Evolutionary conservation across 1,140 invertebrate genomes (phyloP).

Genomic region (Pseudomyrmex pallidus): DNA sequence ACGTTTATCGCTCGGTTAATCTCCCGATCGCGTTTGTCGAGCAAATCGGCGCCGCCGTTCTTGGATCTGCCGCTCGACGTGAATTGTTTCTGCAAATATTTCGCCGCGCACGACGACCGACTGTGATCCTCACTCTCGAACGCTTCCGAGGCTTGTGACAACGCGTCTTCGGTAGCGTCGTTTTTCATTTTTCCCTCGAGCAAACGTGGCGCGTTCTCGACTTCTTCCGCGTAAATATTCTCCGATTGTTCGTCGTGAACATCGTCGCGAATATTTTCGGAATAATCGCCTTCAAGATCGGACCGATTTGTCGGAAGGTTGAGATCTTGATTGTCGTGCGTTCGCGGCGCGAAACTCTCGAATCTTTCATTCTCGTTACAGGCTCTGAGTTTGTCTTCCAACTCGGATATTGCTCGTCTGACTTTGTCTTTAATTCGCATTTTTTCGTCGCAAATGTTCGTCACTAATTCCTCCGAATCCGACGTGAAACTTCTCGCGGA

Average conservation of each 20-base stretch:
- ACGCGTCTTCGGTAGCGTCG: not conserved
- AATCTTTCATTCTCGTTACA: not conserved
- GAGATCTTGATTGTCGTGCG: not conserved
- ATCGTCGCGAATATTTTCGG: not conserved
- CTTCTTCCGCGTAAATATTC: not conserved
- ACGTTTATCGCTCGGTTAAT: constrained; percentile 26
- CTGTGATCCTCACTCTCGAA: constrained; percentile 23
- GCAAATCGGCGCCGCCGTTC: not conserved
- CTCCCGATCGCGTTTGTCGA: constrained; percentile 26
- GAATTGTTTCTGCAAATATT: not conserved
- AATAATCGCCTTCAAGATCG: not conserved
- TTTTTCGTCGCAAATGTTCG: not conserved
- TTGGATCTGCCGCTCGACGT: not conserved
- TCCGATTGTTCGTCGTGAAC: not conserved
- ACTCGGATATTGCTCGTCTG: not conserved
- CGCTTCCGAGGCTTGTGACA: constrained; percentile 8
- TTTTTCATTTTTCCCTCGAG: not conserved
- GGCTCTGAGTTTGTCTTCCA: not conserved
- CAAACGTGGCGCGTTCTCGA: not conserved
- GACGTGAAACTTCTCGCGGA: constrained; percentile 6
- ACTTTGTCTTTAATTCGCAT: not conserved
- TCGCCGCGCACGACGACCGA: constrained; percentile 12
- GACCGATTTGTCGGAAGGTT: not conserved
- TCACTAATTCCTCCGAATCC: not conserved
- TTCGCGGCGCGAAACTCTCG: not conserved